Percentiles rank a stretch among this genome's conserved stretches.
These are phyloP conservation scores for Seira sanloemensis DNA, from an alignment of 2,888 invertebrate species.

Conservation along the genomic window DNA sequence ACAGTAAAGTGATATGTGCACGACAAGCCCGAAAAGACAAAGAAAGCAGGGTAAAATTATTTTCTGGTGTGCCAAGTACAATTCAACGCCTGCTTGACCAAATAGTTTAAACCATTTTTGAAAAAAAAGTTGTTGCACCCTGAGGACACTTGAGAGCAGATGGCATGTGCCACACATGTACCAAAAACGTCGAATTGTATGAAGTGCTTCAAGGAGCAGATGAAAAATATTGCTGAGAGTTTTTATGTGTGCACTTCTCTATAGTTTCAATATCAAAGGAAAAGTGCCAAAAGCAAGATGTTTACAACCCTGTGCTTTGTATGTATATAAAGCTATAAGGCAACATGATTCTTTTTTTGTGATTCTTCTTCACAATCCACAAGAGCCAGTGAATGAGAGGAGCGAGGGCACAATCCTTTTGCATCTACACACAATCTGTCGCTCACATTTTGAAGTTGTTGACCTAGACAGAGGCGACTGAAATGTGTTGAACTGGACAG, in stretches of 20 bases:
- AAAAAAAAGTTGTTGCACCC: constrained; percentile 58
- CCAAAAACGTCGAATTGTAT: neutral
- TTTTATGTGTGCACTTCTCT: neutral
- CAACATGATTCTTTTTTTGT: constrained; percentile 13
- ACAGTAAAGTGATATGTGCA: neutral
- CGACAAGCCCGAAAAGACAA: constrained; percentile 5
- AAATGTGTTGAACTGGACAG: constrained; percentile 40
- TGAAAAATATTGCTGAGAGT: neutral
- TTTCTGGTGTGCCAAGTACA: constrained; percentile 2
- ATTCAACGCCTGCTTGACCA: constrained; percentile 51
- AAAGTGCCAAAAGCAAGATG: constrained; percentile 52
- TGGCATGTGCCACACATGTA: constrained; percentile 64
- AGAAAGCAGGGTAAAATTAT: constrained; percentile 30
- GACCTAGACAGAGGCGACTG: constrained; percentile 58
- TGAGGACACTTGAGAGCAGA: constrained; percentile 66
- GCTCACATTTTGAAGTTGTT: constrained; percentile 60
- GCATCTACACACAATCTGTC: constrained; percentile 55
- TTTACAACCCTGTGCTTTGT: constrained; percentile 26
- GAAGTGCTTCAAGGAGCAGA: constrained; percentile 9
- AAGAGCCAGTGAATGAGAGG: neutral
- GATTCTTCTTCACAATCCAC: neutral
- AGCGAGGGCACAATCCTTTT: constrained; percentile 5
- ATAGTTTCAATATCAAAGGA: constrained; percentile 24
- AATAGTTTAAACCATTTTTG: constrained; percentile 28
- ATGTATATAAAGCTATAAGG: neutral